Evolutionary conservation across 2,113 vertebrate species (phyloP), one percentile per base, ranked within the genome.

Genomic region (Vicugna pacos): DNA sequence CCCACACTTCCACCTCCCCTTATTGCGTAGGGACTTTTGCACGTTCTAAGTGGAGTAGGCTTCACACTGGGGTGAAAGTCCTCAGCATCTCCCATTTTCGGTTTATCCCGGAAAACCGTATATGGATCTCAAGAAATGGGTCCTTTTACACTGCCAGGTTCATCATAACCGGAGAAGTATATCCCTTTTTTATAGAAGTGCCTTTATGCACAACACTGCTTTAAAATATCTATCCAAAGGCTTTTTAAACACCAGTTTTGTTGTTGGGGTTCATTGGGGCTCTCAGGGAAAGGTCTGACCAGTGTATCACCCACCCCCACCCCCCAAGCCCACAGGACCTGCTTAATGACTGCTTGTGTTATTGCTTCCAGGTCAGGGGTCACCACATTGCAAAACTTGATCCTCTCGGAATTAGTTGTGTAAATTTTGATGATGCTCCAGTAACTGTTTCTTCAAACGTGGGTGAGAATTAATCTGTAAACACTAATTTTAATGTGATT

Each of bases 341-440:
- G 95, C 95, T 97, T 98, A 98, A 97, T 97, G 85, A 98, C 97
- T 96, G 97, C 98, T 98, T 98, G 91, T 99, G 86, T 99, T 99
- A 96, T 98, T 99, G 96, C 98, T 98, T 98, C 97, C 95, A 99
- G 99, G 99, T 99, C 96, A 99, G 99, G 98, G 99, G 99, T 97
- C 99, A 99, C 95, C 99, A 99, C 98, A 99, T 99, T 98, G 99
- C 99, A 98, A 99, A 99, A 98, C 98, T 99, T 98, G 99, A 99
- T 99, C 99, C 99, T 88, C 99, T 99, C 98, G 99, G 99, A 97
- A 99, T 99, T 99, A 99, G 99, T 99, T 99, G 99, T 98, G 99
- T 99, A 98, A 99, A 99, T 99, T 99, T 99, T 98, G 99, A 99
- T 95, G 99, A 99, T 97, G 98, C 99, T 2, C 99, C 99, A 12